A percentile compares a stretch with the other conserved stretches of the same genome.
phyloP scores from a whole-genome alignment of 2,113 vertebrate species.

The Hemiprocne comata region DNA sequence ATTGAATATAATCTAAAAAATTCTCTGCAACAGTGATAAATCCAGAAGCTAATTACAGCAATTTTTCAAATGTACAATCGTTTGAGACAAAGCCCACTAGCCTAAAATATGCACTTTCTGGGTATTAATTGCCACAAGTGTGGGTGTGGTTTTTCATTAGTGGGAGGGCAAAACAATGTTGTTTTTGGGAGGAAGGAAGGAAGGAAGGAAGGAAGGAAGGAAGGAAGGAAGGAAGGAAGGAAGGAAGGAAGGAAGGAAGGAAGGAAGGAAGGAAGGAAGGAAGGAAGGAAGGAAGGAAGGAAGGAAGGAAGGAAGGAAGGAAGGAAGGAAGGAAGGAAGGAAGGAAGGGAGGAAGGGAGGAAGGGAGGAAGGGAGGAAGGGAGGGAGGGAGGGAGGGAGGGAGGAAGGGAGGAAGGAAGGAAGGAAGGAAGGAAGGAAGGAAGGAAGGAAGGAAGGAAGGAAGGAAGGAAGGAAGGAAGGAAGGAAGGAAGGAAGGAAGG shows the following conservation, averaged over 20 bases:
- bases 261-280: background rate
- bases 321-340: too few relatives aligned
- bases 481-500: too few relatives aligned
- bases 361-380: background rate
- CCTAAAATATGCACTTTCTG: background rate
- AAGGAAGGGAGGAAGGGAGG: too few relatives aligned
- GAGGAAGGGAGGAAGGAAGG: too few relatives aligned
- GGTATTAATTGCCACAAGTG: background rate
- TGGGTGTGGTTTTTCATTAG: background rate
- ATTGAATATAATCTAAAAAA: background rate
- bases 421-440: too few relatives aligned
- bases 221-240: background rate
- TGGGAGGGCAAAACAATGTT: background rate
- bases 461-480: too few relatives aligned
- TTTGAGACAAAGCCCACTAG: background rate
- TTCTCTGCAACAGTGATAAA: background rate
- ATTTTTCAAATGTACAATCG: background rate
- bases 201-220: background rate
- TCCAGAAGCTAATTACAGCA: background rate
- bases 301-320: background rate
- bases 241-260: background rate
- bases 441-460: too few relatives aligned
- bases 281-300: background rate
- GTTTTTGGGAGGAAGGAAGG: background rate
- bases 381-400: too few relatives aligned